Evolutionary conservation across 2,888 invertebrate genomes (phyloP), one percentile per base, ranked within the genome.

Genomic region (Orchestes rusci): DNA sequence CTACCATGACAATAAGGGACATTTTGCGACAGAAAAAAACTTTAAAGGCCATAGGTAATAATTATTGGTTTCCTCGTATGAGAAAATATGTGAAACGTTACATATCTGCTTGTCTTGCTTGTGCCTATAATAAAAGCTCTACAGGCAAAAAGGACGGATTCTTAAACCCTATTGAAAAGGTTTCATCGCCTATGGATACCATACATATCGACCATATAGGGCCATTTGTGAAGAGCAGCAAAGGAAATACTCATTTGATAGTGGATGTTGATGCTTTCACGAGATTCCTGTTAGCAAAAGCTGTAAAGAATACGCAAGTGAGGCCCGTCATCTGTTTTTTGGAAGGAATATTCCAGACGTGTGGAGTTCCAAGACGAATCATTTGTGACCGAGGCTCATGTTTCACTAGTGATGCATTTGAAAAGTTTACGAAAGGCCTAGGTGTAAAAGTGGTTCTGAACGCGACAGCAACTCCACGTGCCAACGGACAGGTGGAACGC

Each of bases 1-100:
- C 55, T 52, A 56, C 32, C 62, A 62, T 41, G 61, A 63, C 45
- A 55, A 62, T 1, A 58, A 62, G 10, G 62, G 63, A 1, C 60
- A 64, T 40, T 42, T 57, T 13, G 57, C n/a, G 42, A 0, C 39
- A 56, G 1, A 43, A 59, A n/a, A 45, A 50, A 13, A 56, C 56
- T 33, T 30, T 16, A 51, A 54, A 23, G 1, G 13, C 59, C 7
- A 57, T 63, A n/a, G 61, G 61, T 50, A 35, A 27, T 35, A 42
- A 31, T 31, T 49, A 42, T 41, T 49, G 42, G 42, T 48, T 48
- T 35, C 4, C 16, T 8, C 16, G 39, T 20, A 43, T 45, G 50
- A 41, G 42, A 30, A 36, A 19, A 16, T 44, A 40, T 43, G 48
- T 40, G 7, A 45, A 45, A 44, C 51, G 48, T 37, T 45, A 45